Percentiles rank a stretch among this genome's conserved stretches.
phyloP scores from a whole-genome alignment of 1,140 invertebrate genomes.

The Papilio helenus region DNA sequence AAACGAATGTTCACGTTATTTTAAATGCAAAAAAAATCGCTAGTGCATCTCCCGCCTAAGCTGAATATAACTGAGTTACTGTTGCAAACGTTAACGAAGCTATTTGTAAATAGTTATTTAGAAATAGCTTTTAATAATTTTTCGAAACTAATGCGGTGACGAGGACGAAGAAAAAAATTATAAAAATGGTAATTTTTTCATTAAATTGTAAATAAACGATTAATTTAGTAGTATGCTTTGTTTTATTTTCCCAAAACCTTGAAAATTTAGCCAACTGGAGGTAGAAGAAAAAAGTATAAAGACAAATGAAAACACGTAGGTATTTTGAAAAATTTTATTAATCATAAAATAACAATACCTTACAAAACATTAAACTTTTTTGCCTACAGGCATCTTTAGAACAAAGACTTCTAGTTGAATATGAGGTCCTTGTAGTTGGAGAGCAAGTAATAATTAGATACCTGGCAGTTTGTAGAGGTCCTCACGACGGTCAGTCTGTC shows the following conservation, averaged over 20 bases:
- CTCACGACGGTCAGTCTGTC: constrained; percentile 97
- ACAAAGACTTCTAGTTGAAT: constrained; percentile 89
- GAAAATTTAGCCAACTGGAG: not conserved
- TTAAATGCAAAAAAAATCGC: constrained; percentile 53
- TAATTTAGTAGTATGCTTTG: constrained; percentile 70
- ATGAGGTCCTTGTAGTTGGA: constrained; percentile 97
- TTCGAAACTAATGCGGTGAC: constrained; percentile 55
- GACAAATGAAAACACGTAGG: not conserved
- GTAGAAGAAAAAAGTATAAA: too few relatives aligned
- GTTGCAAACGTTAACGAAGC: constrained; percentile 48
- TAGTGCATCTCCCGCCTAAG: constrained; percentile 48
- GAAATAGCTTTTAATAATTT: constrained; percentile 77
- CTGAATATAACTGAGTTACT: constrained; percentile 4
- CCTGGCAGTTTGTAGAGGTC: constrained; percentile 96
- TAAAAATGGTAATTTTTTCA: constrained; percentile 78
- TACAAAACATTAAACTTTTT: too few relatives aligned
- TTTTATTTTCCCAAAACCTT: constrained; percentile 47
- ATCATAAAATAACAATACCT: not conserved
- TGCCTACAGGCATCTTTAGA: too few relatives aligned
- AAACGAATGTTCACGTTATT: constrained; percentile 50
- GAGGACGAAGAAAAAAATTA: constrained; percentile 55
- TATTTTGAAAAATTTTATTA: not conserved
- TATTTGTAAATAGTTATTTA: constrained; percentile 78
- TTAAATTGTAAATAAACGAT: constrained; percentile 79
- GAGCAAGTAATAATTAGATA: constrained; percentile 95